Evolutionary conservation across 2,888 invertebrate genomes (phyloP), one percentile per base, ranked within the genome.

Genomic region (Drosophila greeni): DNA sequence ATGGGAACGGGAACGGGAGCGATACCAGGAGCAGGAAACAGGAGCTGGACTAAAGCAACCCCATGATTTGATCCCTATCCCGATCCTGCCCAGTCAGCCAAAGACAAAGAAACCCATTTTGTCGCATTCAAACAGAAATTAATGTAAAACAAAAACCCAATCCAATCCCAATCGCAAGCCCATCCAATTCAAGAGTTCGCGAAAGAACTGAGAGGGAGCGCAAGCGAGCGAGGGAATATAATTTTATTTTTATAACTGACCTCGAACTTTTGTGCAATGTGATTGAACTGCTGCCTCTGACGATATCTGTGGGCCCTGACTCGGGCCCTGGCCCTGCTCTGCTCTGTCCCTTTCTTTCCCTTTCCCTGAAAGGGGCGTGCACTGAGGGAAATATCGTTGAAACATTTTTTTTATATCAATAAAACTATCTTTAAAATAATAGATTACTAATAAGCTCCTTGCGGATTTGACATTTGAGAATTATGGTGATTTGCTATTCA

Each of bases 261-360:
- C 86, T 86, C 86, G 86, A 86, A 86, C 87, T 85, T 85, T 79
- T 80, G 73, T 81, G 78, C 75, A 84, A 87, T 86, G 86, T 86
- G 87, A 87, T 86, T 86, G 86, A 86, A 52, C 52, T 73, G 69
- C 75, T 73, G 69, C 75, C 85, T 47, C 45, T 76, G 75, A 74
- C 80, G 80, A 84, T 80, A 80, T 80, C 84, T 82, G 72, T 67
- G 69, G 68, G 61, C 51, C 66, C 72, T 52, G 68, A 51, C 62
- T 45, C 45, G 69, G 68, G 61, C 51, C 66, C 72, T 52, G 68
- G 60, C 62, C 47, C 45, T 58, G 36, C 26, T 37, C 55, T 20
- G 23, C 34, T 18, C 48, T 40, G 45, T 60, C 34, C 40, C 49
- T 29, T 24, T 47, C 45, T 47, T 39, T 39, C 55, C 31, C 14